These are phyloP conservation scores for Syndactyla subalaris DNA, from an alignment of 2,797 vertebrate species.

Conservation along the genomic window DNA sequence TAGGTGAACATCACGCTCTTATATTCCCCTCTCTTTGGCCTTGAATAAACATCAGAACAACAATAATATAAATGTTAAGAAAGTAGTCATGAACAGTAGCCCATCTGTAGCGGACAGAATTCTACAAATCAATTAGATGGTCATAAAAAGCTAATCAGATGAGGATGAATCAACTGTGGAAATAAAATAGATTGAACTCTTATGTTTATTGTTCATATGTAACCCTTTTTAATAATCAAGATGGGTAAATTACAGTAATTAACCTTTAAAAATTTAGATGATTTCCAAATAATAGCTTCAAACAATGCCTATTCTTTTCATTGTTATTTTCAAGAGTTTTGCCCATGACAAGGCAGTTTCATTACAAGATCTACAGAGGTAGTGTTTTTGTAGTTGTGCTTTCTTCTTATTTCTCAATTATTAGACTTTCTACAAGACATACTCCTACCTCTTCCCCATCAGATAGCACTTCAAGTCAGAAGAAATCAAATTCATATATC, in stretches of 20 bases:
- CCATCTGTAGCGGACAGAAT: slow-evolving; percentile 84
- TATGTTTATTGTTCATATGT: slow-evolving; percentile 84
- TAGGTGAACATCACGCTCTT: slow-evolving; percentile 77
- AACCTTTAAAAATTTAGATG: slow-evolving; percentile 89
- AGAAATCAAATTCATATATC: not conserved
- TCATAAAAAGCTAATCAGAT: slow-evolving; percentile 80
- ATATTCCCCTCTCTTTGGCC: slow-evolving; percentile 75
- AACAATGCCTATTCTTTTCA: slow-evolving; percentile 84
- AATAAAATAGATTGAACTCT: slow-evolving; percentile 82
- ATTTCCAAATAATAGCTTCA: slow-evolving; percentile 88
- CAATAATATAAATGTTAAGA: slow-evolving; percentile 77
- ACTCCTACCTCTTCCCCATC: not conserved
- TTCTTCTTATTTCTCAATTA: not conserved
- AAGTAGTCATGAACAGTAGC: slow-evolving; percentile 76
- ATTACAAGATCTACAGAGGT: slow-evolving; percentile 46
- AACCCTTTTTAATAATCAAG: slow-evolving; percentile 87
- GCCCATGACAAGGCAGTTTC: slow-evolving; percentile 61
- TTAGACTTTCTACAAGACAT: slow-evolving; percentile 23
- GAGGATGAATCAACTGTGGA: slow-evolving; percentile 79
- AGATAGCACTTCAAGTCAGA: not conserved
- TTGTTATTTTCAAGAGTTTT: slow-evolving; percentile 70
- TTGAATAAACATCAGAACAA: slow-evolving; percentile 82
- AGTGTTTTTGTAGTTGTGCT: slow-evolving; percentile 41
- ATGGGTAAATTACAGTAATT: slow-evolving; percentile 94
- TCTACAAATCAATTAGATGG: slow-evolving; percentile 85